Conservation (phyloP, 2,888 invertebrate species). For the Drosophila neotestacea region DNA sequence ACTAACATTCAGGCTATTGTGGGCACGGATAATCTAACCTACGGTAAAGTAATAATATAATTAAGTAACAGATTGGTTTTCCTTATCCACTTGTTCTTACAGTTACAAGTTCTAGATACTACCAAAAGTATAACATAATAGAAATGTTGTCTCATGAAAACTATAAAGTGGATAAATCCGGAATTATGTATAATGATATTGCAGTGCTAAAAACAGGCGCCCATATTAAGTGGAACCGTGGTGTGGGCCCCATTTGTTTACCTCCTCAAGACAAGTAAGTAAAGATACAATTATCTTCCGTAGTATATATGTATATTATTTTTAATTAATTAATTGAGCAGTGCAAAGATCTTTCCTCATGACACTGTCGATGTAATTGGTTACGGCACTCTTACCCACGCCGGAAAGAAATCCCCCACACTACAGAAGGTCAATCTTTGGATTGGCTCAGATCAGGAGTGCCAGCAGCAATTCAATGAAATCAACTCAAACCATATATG, state of each 20-base stretch:
- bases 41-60: conserved; percentile 79
- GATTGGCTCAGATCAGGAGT: conserved; percentile 63
- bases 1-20: conserved; percentile 84
- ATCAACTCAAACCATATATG: conserved; percentile 69
- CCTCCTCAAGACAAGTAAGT: conserved; percentile 86
- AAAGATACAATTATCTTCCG: not conserved
- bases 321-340: not conserved
- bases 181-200: conserved; percentile 85
- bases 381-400: conserved; percentile 86
- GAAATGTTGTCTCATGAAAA: conserved; percentile 69
- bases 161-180: conserved; percentile 49
- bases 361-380: conserved; percentile 78
- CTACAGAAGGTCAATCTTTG: conserved; percentile 86
- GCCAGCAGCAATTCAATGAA: conserved; percentile 52
- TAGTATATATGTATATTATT: too few relatives aligned
- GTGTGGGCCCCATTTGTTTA: conserved; percentile 88
- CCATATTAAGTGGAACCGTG: conserved; percentile 85
- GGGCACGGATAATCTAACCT: conserved; percentile 86
- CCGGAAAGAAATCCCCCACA: conserved; percentile 84
- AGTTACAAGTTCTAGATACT: conserved; percentile 64
- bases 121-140: conserved; percentile 79
- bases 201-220: conserved; percentile 85
- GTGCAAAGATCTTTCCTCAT: conserved; percentile 63
- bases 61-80: too few relatives aligned
- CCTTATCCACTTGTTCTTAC: not conserved